These are phyloP conservation scores for Geococcyx californianus DNA, from an alignment of 2,113 vertebrate genomes.

Conservation along the genomic window DNA sequence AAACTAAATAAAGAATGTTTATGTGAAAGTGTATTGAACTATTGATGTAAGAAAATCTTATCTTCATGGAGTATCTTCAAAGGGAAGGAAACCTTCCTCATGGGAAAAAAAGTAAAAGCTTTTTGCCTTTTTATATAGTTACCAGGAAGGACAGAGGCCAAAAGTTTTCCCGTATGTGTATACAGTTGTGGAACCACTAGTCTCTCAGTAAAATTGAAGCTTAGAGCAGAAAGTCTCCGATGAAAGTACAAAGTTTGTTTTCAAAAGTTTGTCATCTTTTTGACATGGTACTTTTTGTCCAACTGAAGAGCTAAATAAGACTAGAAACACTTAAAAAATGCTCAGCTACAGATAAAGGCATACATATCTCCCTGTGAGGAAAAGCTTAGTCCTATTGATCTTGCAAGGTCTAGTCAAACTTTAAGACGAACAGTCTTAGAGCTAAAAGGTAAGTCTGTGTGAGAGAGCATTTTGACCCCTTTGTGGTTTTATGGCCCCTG, in stretches of 20 bases:
- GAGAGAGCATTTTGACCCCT: not conserved
- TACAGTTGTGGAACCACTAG: not conserved
- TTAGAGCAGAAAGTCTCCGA: not conserved
- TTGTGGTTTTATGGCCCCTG: not conserved
- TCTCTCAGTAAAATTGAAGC: not conserved
- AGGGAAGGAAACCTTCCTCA: constrained; percentile 11
- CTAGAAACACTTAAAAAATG: not conserved
- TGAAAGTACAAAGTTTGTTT: constrained; percentile 2
- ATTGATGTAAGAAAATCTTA: constrained; percentile 19
- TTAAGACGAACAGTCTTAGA: not conserved
- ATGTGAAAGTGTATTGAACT: not conserved
- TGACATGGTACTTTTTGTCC: not conserved
- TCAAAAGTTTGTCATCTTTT: constrained; percentile 11
- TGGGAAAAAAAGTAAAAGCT: not conserved
- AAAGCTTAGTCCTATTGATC: not conserved
- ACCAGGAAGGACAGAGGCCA: constrained; percentile 7
- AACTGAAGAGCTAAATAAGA: constrained; percentile 9
- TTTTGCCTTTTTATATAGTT: constrained; percentile 18
- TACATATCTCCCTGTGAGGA: not conserved
- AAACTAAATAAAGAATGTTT: not conserved
- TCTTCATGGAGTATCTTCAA: constrained; percentile 31
- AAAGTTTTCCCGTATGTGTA: not conserved
- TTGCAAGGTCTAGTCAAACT: not conserved
- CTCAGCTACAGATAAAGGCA: not conserved
- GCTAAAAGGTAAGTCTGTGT: not conserved